Evolutionary conservation across 2,888 invertebrate genomes (phyloP).

Genomic region (Tipula vernalis): DNA sequence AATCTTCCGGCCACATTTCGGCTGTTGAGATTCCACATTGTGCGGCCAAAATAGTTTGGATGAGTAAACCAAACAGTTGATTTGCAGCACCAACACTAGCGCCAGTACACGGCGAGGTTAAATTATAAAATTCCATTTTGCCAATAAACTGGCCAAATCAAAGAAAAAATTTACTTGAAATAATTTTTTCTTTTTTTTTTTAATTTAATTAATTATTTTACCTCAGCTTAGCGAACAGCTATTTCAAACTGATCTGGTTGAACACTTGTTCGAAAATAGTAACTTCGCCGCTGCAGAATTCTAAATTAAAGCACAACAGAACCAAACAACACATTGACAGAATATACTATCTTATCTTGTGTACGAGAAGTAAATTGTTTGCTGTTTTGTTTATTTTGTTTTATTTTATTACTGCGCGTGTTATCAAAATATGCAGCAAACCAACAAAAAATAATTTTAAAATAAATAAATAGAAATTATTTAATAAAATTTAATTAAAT

Average conservation of each 20-base stretch:
- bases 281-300: not conserved
- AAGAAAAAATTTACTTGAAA: not conserved
- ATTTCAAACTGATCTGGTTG: not conserved
- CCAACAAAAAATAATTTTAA: not conserved
- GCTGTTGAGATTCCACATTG: slow-evolving; percentile 43
- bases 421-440: not conserved
- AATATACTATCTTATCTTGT: not conserved
- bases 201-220: not conserved
- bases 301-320: not conserved
- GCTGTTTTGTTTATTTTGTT: not conserved
- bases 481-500: not conserved
- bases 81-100: slow-evolving; percentile 24
- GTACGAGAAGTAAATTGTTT: not conserved
- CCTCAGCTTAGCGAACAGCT: not conserved
- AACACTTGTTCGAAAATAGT: not conserved
- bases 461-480: not conserved
- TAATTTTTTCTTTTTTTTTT: not conserved
- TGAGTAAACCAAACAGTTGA: slow-evolving; percentile 40
- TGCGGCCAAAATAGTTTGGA: slow-evolving; percentile 44
- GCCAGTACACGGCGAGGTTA: slow-evolving; percentile 20
- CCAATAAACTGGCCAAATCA: not conserved
- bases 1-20: slow-evolving; percentile 43
- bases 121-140: slow-evolving; percentile 12
- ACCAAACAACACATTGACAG: not conserved
- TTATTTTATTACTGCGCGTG: not conserved